phyloP scores from a whole-genome alignment of 2,113 vertebrate genomes.

The Oryzias celebensis region DNA sequence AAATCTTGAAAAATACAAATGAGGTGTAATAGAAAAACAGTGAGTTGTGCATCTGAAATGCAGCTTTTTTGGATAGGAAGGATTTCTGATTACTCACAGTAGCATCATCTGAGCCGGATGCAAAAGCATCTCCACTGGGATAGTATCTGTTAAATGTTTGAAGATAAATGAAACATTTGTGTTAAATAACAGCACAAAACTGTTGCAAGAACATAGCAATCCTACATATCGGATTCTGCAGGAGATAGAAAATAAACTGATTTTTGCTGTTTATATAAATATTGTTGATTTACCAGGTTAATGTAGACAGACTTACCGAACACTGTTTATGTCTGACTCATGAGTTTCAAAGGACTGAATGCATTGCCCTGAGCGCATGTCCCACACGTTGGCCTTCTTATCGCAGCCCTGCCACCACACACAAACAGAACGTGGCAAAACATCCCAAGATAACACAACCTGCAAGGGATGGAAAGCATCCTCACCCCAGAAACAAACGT shows the following conservation, averaged over 20 bases:
- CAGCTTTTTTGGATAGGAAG: not conserved
- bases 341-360: constrained; percentile 98
- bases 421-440: not conserved
- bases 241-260: not conserved
- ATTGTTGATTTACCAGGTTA: too few relatives aligned
- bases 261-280: not conserved
- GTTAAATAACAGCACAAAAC: too few relatives aligned
- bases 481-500: constrained; percentile 98
- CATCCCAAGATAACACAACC: not conserved
- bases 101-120: constrained; percentile 97
- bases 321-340: constrained; percentile 97
- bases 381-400: constrained; percentile 98
- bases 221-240: not conserved
- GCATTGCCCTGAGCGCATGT: constrained; percentile 97
- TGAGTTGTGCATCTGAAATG: not conserved
- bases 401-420: constrained; percentile 86
- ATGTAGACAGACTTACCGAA: constrained; percentile 79
- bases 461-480: not conserved
- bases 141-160: constrained; percentile 83
- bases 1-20: not conserved
- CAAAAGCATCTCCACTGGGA: constrained; percentile 97
- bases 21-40: too few relatives aligned
- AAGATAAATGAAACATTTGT: not conserved
- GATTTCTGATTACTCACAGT: constrained; percentile 82
- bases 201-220: not conserved